Conservation (phyloP, 1,140 invertebrate species). For the Cydia amplana region DNA sequence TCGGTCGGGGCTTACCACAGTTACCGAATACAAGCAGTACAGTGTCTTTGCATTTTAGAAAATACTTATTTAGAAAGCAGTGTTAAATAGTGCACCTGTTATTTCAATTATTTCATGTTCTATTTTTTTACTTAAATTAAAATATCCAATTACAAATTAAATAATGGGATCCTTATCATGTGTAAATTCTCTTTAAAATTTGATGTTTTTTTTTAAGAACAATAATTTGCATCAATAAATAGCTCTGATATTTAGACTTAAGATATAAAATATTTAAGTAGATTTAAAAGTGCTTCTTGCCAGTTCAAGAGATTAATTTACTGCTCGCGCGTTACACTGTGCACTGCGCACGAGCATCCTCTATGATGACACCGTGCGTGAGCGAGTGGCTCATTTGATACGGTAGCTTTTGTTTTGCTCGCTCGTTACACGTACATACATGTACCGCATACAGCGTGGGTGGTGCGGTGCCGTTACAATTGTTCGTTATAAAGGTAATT, state of each 20-base stretch:
- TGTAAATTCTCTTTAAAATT: too few relatives aligned
- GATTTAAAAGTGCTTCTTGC: too few relatives aligned
- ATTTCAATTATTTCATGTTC: too few relatives aligned
- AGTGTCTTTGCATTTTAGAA: background rate
- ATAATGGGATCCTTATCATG: too few relatives aligned
- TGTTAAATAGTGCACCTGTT: background rate
- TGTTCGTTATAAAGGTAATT: constrained; percentile 2
- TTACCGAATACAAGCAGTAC: background rate
- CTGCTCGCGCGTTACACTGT: background rate
- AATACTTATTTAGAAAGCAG: background rate
- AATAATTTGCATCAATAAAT: too few relatives aligned
- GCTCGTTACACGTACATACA: background rate
- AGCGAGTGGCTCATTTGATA: constrained; percentile 1
- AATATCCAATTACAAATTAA: too few relatives aligned
- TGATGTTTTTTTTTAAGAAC: too few relatives aligned
- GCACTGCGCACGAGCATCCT: background rate
- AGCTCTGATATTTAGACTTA: too few relatives aligned
- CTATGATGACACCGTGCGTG: constrained; percentile 3
- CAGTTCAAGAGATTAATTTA: background rate
- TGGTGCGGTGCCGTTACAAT: background rate
- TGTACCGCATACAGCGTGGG: background rate
- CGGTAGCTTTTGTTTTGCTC: constrained; percentile 10
- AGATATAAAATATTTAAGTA: too few relatives aligned
- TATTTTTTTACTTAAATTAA: too few relatives aligned
- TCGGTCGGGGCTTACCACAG: background rate